Base-by-base conservation (phyloP, 2,797 vertebrate genomes). In the Oryzias dopingdopingensis region DNA sequence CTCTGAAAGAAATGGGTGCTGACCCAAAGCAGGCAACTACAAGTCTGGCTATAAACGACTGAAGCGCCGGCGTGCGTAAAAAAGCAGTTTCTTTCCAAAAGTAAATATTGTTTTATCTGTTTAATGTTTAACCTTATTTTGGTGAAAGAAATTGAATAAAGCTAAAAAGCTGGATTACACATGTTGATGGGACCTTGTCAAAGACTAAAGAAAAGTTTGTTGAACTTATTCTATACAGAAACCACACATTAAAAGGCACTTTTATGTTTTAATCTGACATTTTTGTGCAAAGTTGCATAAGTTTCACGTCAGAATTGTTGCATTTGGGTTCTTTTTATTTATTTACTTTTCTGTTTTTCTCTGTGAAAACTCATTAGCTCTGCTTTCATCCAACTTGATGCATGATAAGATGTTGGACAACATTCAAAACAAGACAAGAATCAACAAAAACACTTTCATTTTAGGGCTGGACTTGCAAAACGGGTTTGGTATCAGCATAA, bases 1-100 rank as follows among this genome's bases (percentile, higher is more conserved):
- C 67, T 76, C 64, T 58, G 57, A 79, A 57, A 74, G 72, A 84
- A 82, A 83, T 76, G 76, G 77, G 69, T 60, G 63, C 70, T 85
- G 78, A 84, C 77, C 79, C 58, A 42, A 40, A 50, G 68, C 67
- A 57, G 51, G 65, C 42, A 50, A 53, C 73, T 59, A 70, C 63
- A 76, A 73, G 72, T 16, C 62, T 59, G 65, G 24, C 70, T 59
- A 70, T 53, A 65, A 86, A 81, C 71, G 79, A 53, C 60, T 43
- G 58, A 65, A 72, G 58, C 73, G 59, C 50, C 48, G 51, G 42
- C 46, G 56, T 52, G 37, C 57, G 56, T 57, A 48, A 58, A 55
- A 24, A 4, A 49, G 37, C 51, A 18, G 60, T 74, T 52, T 62
- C 22, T 24, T 67, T 18, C 40, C 56, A 61, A 52, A 32, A 40